Conservation (phyloP, 2,888 invertebrate genomes). For the Caenorhabditis parvicauda region DNA sequence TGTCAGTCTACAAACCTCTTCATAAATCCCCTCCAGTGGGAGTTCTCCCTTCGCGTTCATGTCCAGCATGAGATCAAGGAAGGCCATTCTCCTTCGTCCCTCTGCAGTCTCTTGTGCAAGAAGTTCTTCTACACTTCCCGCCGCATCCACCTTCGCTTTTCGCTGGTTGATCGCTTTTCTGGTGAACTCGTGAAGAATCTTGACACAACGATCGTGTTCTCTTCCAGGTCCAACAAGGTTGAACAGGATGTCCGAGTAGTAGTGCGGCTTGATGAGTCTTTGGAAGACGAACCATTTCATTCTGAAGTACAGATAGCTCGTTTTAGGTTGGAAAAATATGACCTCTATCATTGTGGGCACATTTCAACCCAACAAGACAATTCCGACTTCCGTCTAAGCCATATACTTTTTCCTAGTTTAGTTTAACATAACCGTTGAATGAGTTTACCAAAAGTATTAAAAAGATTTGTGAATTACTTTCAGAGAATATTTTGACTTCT, state of each 20-base stretch:
- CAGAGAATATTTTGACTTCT: no score
- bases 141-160: conserved; percentile 44
- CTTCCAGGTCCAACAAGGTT: conserved; percentile 63
- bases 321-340: no score
- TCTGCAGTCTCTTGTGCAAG: conserved; percentile 41
- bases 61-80: conserved; percentile 65
- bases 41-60: conserved; percentile 59
- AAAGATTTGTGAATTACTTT: no score
- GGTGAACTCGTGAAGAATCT: conserved; percentile 66
- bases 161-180: conserved; percentile 47
- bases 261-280: conserved; percentile 64
- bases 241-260: conserved; percentile 65
- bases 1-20: no score
- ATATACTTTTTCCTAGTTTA: no score
- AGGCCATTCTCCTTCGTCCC: conserved; percentile 61
- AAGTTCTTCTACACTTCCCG: conserved; percentile 45
- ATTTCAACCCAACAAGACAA: no score
- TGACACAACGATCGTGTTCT: conserved; percentile 63
- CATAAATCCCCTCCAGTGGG: conserved; percentile 56
- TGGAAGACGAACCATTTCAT: conserved; percentile 58
- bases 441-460: no score
- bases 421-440: no score
- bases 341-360: no score
- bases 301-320: no score
- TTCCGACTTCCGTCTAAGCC: conserved; percentile 25